These are phyloP conservation scores for Prionailurus bengalensis DNA, from an alignment of 2,113 vertebrate species.

Conservation along the genomic window DNA sequence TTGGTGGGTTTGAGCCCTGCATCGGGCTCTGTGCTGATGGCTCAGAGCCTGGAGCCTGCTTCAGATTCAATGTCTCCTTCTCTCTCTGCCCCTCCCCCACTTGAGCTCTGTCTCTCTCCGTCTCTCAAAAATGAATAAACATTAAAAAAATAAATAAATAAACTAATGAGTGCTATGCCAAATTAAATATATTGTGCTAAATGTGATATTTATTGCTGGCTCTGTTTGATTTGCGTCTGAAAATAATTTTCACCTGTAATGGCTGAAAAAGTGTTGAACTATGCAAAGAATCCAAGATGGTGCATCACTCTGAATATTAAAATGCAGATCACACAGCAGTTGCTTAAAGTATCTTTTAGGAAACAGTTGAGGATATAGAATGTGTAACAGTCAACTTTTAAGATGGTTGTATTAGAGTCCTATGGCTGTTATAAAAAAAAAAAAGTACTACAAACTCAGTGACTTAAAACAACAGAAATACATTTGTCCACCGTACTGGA, in stretches of 20 bases:
- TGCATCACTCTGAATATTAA: not conserved
- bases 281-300: not conserved
- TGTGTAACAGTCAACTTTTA: not conserved
- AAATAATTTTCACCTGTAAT: constrained; percentile 15
- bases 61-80: too few species aligned
- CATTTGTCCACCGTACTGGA: not conserved
- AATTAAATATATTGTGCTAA: not conserved
- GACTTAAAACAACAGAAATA: not conserved
- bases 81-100: too few species aligned
- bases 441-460: not conserved
- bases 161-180: not conserved
- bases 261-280: not conserved
- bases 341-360: not conserved
- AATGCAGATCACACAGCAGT: not conserved
- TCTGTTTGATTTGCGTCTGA: not conserved
- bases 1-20: too few species aligned
- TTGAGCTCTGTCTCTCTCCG: too few species aligned
- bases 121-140: too few species aligned
- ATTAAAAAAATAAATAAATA: too few species aligned
- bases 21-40: too few species aligned
- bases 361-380: not conserved
- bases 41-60: too few species aligned
- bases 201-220: not conserved
- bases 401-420: not conserved
- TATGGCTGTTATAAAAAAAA: not conserved